Evolutionary conservation across 35 echinoderm and acorn worm genomes (phyloP), one percentile per base, ranked within the genome.

Genomic region (Ophiothrix spiculata): DNA sequence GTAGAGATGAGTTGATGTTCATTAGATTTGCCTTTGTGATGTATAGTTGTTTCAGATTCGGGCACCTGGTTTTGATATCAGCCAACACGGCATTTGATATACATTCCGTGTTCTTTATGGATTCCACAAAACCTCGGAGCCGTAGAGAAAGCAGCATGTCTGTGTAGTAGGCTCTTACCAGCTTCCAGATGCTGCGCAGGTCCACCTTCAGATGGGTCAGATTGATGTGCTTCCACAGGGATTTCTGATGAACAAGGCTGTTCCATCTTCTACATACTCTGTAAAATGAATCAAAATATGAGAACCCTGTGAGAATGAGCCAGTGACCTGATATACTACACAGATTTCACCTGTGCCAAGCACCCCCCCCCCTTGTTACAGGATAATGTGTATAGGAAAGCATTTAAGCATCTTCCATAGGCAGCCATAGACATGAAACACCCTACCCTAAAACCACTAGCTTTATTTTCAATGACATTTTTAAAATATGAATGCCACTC

Each of bases 201-300:
- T 64, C 60, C 10, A 93, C 31, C 54, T 77, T 82, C 38, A 81
- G 85, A 4, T 79, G 37, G 42, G 75, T 76, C 14, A 93, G 76
- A 54, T 93, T 86, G 56, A 93, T 86, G 56, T 74, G 54, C 56
- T 56, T 77, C 91, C 91, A 93, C 16, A 93, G 39, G 28, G 46
- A 60, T 73, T 93, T 93, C 75, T 93, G 64, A 38, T 80, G 79
- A 15, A 89, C 77, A 14, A 93, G 86, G 16, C 82, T 64, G 39
- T 85, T 88, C 91, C 91, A 93, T 4, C 74, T 31, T 45, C 80
- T 77, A 39, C 91, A 93, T 3, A 93, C 91, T 74, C 91, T 93
- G 82, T n/a, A 42, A 85, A n/a, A n/a, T n/a, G n/a, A n/a, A n/a
- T n/a, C n/a, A n/a, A n/a, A n/a, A n/a, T n/a, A n/a, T n/a, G n/a